A percentile compares a stretch with the other conserved stretches of the same genome.
Conservation (phyloP, 2,888 invertebrate species). For the Ormyrus labotus region DNA sequence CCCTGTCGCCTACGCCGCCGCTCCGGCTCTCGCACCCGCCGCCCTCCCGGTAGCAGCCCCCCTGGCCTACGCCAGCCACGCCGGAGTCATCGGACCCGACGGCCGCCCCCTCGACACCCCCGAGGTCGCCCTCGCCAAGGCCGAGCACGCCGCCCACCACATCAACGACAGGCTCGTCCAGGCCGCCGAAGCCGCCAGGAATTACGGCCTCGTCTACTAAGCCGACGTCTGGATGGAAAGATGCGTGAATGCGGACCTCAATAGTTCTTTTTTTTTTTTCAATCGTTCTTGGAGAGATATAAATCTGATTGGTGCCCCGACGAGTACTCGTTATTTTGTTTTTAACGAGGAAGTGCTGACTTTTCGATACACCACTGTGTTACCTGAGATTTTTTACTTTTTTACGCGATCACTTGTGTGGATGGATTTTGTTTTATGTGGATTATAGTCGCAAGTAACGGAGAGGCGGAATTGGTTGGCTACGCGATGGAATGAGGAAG, state of each 20-base stretch:
- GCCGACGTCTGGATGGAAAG: too few relatives aligned
- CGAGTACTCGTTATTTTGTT: background rate
- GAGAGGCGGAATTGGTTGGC: too few relatives aligned
- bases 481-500: too few relatives aligned
- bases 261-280: too few relatives aligned
- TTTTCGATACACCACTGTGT: background rate
- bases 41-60: constrained; percentile 44
- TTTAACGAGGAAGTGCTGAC: background rate
- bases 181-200: constrained; percentile 61
- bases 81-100: constrained; percentile 57
- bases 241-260: too few relatives aligned
- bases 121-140: constrained; percentile 64
- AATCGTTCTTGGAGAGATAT: too few relatives aligned
- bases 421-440: too few relatives aligned
- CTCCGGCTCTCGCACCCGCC: constrained; percentile 4
- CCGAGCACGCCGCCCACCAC: constrained; percentile 66
- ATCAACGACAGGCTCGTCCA: constrained; percentile 60
- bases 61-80: background rate
- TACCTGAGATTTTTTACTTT: background rate
- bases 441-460: too few relatives aligned
- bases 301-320: too few relatives aligned
- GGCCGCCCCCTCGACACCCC: constrained; percentile 64
- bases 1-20: constrained; percentile 18
- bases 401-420: background rate
- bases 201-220: background rate